phyloP scores from a whole-genome alignment of 2,888 invertebrate genomes.

The Ptychoptera contaminata region DNA sequence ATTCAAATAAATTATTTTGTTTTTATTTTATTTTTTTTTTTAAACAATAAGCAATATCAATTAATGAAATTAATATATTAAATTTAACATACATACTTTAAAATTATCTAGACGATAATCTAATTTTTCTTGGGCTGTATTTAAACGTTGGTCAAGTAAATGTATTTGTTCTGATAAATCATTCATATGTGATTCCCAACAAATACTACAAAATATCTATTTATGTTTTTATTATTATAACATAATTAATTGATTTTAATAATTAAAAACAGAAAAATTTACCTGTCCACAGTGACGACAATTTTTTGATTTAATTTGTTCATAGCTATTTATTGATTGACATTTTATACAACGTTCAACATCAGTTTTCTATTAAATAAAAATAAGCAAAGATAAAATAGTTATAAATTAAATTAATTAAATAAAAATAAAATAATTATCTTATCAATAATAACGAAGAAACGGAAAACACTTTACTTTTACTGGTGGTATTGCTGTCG shows the following conservation, averaged over 20 bases:
- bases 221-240: neutral
- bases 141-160: constrained; percentile 38
- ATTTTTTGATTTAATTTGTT: constrained; percentile 16
- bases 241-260: neutral
- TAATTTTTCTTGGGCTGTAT: constrained; percentile 35
- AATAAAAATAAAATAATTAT: neutral
- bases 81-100: constrained; percentile 25
- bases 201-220: constrained; percentile 42
- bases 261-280: constrained; percentile 11
- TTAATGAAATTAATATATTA: neutral
- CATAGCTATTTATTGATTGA: constrained; percentile 18
- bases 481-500: constrained; percentile 9
- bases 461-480: neutral
- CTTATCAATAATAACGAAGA: neutral
- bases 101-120: constrained; percentile 40
- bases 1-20: neutral
- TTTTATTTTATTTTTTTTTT: neutral
- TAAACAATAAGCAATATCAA: neutral
- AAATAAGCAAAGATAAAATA: neutral
- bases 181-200: constrained; percentile 42
- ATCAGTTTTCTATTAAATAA: constrained; percentile 5
- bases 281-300: constrained; percentile 49
- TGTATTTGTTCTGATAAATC: constrained; percentile 40
- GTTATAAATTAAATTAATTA: neutral
- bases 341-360: constrained; percentile 25